Conservation (phyloP, 2,797 vertebrate species). For the Scyliorhinus canicula region DNA sequence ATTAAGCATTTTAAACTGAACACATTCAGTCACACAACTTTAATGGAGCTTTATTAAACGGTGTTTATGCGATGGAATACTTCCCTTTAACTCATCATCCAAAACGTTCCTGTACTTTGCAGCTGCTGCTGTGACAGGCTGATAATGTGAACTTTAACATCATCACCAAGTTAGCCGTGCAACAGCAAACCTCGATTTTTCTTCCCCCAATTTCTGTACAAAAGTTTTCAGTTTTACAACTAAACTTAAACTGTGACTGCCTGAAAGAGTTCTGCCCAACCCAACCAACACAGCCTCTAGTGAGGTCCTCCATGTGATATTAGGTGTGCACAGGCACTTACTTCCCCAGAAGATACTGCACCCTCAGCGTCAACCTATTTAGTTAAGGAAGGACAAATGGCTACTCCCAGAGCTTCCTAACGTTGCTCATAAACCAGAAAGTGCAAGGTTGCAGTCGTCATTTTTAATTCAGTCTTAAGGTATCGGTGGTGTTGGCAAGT, state of each 20-base stretch:
- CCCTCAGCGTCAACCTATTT: background rate
- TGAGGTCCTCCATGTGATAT: background rate
- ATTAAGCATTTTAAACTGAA: background rate
- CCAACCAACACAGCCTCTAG: background rate
- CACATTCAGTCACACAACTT: background rate
- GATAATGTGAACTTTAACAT: background rate
- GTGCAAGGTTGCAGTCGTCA: too few relatives aligned
- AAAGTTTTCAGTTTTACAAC: background rate
- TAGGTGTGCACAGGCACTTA: background rate
- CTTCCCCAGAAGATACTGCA: background rate
- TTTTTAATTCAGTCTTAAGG: background rate
- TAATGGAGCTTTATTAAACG: background rate
- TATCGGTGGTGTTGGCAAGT: background rate
- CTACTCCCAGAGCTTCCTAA: background rate
- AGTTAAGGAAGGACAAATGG: background rate
- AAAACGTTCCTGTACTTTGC: background rate
- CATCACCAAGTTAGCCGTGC: background rate
- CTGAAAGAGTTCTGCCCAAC: background rate
- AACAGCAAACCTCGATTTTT: background rate
- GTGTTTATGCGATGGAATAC: background rate
- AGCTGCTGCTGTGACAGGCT: background rate
- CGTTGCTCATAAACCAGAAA: background rate
- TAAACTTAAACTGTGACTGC: background rate
- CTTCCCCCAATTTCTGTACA: background rate
- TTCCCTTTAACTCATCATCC: background rate